Evolutionary conservation across 2,113 vertebrate genomes (phyloP), one percentile per base, ranked within the genome.

Genomic region (Neodon shergylaensis): DNA sequence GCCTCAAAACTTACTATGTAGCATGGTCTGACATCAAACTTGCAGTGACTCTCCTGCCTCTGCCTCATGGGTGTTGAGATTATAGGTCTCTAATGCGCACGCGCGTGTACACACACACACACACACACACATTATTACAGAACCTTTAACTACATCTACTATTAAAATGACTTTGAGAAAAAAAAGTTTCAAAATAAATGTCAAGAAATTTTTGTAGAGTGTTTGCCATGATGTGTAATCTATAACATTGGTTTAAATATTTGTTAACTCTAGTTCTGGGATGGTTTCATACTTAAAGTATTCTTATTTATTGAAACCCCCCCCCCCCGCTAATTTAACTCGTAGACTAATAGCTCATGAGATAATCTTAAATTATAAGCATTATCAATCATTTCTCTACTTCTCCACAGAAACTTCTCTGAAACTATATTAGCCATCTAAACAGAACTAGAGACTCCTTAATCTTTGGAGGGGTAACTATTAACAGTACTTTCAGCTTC

Each of bases 161-260:
- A 61, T 82, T 85, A 89, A 74, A 84, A 14, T 73, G 10, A 65
- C 82, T 97, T 92, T 76, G 21, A 85, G 58, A 17, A 22, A 95
- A 92, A 90, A 90, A 83, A 90, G 82, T 39, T 63, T 90, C n/a
- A 68, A 47, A 94, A 49, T 85, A n/a, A 58, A 58, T 58, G 26
- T 91, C 42, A 47, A 52, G 33, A 90, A 52, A 39, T 68, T 13
- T 28, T 39, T 36, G 63, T 68, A 93, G 47, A 76, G 22, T 92
- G 36, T 44, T 86, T 90, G 31, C 10, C 12, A 77, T 88, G 92
- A 88, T 88, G 28, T 44, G 47, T 73, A 54, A 88, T 68, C 49
- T 68, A 7, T 81, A 78, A 63, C 3, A 73, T 73, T 28, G 78
- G 36, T 95, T 91, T 44, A 85, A 79, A 13, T 91, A n/a, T 73